Base-by-base conservation (phyloP, 2,888 invertebrate genomes). In the Criorhina ranunculi region DNA sequence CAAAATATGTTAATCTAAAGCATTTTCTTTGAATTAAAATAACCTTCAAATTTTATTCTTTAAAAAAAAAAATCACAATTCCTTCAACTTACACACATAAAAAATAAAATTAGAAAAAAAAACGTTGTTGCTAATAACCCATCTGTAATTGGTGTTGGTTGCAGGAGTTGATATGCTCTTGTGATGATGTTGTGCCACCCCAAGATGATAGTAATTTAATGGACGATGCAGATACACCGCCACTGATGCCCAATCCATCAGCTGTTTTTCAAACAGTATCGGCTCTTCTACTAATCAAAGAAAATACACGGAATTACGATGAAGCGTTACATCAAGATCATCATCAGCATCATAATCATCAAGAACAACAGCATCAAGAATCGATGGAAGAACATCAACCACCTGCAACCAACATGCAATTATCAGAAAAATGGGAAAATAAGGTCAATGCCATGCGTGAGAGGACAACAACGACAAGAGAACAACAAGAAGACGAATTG, bases 141-240 rank as follows among this genome's bases (percentile, higher is more conserved):
- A 89, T 90, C 91, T 91, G 91, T 91, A 91, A 94, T 92, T 92
- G 92, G 94, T 92, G 91, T 92, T 92, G 92, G 92, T 94, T 94
- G 94, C 94, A 94, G 94, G 94, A 94, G 93, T 93, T 92, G 92
- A 92, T 94, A 92, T 94, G 94, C 92, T 93, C 93, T 93, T 93
- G 94, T 92, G 93, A 93, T 90, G 94, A 94, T 94, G 91, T 92
- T 94, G 92, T 92, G 91, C 90, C 90, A 81, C 87, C 88, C 88
- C 87, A 89, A 83, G 89, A 89, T 87, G 90, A 89, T 46, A 66
- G 67, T 64, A 53, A 35, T 59, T 75, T 59, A 57, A 40, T 35
- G 24, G 42, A 75, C 73, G 76, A 80, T 66, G 60, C 49, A 33
- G 40, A 33, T 33, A 59, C 59, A 17, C 70, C 80, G 55, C 69